Percentiles rank a stretch among this genome's conserved stretches.
These are phyloP conservation scores for Probosciger aterrimus DNA, from an alignment of 2,113 vertebrate species.

Conservation along the genomic window DNA sequence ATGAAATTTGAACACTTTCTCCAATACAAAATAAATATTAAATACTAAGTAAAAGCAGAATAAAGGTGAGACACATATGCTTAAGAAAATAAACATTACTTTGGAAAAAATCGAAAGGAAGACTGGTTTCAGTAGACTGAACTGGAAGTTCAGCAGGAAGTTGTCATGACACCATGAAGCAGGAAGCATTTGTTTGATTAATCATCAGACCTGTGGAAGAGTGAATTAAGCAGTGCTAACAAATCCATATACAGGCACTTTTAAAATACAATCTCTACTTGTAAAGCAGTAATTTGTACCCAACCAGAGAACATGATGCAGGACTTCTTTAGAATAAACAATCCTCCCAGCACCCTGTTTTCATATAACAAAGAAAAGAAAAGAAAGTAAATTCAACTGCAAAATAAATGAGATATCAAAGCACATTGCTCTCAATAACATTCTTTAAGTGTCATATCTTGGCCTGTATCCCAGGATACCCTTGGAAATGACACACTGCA, in stretches of 20 bases:
- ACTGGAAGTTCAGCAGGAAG: constrained; percentile 19
- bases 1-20: not conserved
- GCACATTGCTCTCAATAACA: constrained; percentile 19
- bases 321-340: not conserved
- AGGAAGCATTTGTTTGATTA: constrained; percentile 37
- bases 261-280: not conserved
- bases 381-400: constrained; percentile 11
- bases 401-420: constrained; percentile 62
- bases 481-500: constrained; percentile 46
- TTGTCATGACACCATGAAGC: constrained; percentile 4
- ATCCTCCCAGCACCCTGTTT: not conserved
- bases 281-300: not conserved
- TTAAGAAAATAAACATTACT: not conserved
- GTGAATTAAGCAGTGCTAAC: constrained; percentile 15
- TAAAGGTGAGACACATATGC: not conserved
- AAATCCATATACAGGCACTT: not conserved
- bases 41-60: not conserved
- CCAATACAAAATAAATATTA: not conserved
- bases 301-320: not conserved
- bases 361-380: constrained; percentile 22
- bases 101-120: constrained; percentile 5
- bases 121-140: constrained; percentile 5
- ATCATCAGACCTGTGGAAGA: not conserved
- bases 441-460: constrained; percentile 55
- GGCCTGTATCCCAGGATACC: constrained; percentile 61